A percentile compares a stretch with the other conserved stretches of the same genome.
Evolutionary conservation across 2,113 vertebrate genomes (phyloP).

Genomic region (Lophochroa leadbeateri): DNA sequence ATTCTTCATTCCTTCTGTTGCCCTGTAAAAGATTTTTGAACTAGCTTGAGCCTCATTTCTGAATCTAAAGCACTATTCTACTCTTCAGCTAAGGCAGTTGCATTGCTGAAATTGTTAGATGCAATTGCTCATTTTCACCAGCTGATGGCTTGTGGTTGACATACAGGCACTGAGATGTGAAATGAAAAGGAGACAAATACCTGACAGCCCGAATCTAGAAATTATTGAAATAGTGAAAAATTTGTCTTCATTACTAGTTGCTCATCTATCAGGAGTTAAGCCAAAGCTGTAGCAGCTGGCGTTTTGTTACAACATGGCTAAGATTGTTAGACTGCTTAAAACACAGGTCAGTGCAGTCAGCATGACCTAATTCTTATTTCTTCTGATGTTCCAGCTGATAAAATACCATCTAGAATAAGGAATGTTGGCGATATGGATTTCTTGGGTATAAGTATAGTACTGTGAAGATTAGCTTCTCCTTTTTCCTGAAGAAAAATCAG

Average conservation of each 20-base stretch:
- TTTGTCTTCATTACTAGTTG: background rate
- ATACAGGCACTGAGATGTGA: background rate
- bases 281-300: background rate
- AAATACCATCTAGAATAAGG: constrained; percentile 28
- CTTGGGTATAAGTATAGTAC: background rate
- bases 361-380: background rate
- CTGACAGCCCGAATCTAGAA: background rate
- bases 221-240: background rate
- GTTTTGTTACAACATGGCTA: background rate
- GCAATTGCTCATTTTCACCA: constrained; percentile 50
- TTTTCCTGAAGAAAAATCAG: background rate
- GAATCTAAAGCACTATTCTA: background rate
- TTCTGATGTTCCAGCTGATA: constrained; percentile 43
- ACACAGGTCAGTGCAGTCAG: background rate
- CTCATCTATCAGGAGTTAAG: background rate
- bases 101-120: background rate
- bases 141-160: constrained; percentile 54
- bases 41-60: background rate
- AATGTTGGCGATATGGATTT: background rate
- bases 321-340: background rate
- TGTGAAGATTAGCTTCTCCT: background rate
- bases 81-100: background rate
- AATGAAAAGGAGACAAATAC: background rate
- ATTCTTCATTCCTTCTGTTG: background rate
- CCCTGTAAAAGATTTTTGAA: background rate